These are phyloP conservation scores for Drosophila pseudotalamancana DNA, from an alignment of 2,888 invertebrate genomes.

Conservation along the genomic window DNA sequence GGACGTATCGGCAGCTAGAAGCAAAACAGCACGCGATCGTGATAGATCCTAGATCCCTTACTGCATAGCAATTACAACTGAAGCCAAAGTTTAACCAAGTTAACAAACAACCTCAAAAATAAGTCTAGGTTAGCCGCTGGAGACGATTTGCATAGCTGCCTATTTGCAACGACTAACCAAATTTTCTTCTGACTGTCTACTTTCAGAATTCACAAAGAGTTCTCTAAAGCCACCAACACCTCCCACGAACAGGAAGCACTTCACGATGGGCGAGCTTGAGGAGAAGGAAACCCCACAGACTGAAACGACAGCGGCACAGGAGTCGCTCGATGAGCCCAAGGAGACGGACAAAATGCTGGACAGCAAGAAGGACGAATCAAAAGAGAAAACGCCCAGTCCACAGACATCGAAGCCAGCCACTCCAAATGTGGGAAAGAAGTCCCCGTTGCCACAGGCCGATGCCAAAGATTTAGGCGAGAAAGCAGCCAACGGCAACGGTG, in stretches of 20 bases:
- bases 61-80: slow-evolving; percentile 47
- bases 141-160: background rate
- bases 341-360: slow-evolving; percentile 84
- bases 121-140: slow-evolving; percentile 40
- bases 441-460: slow-evolving; percentile 32
- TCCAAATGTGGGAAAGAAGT: slow-evolving; percentile 70
- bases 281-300: slow-evolving; percentile 83
- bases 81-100: slow-evolving; percentile 51
- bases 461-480: slow-evolving; percentile 48
- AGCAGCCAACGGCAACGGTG: slow-evolving; percentile 57
- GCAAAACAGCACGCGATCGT: slow-evolving; percentile 69
- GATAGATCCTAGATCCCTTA: slow-evolving; percentile 79
- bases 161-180: slow-evolving; percentile 4
- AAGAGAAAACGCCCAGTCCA: slow-evolving; percentile 69
- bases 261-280: slow-evolving; percentile 83
- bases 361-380: slow-evolving; percentile 70
- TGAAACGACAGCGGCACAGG: slow-evolving; percentile 76
- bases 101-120: slow-evolving; percentile 23
- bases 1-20: slow-evolving; percentile 56
- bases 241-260: slow-evolving; percentile 1
- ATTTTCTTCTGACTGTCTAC: background rate
- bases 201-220: slow-evolving; percentile 59
- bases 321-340: slow-evolving; percentile 82
- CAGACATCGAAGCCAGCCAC: slow-evolving; percentile 72
- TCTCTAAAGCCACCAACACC: slow-evolving; percentile 45